Conservation (phyloP, 2,113 vertebrate genomes). For the Colinus virginianus region DNA sequence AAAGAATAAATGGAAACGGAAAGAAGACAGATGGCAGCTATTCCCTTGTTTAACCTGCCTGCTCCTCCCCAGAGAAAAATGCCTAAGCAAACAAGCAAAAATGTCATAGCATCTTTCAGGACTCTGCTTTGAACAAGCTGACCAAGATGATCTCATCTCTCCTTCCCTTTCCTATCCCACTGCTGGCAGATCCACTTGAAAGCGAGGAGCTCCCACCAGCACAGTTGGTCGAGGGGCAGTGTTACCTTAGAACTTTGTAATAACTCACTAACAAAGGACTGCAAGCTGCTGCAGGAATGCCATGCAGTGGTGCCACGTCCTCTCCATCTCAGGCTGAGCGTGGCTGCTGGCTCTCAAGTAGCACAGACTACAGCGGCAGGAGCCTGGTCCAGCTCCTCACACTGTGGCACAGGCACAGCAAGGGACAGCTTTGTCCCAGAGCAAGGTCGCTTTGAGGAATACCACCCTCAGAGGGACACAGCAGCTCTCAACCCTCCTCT, state of each 20-base stretch:
- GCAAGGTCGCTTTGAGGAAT: background rate
- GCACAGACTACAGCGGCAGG: background rate
- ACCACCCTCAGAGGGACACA: background rate
- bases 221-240: background rate
- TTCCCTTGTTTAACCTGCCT: background rate
- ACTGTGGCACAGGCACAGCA: background rate
- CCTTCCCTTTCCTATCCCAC: background rate
- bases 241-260: background rate
- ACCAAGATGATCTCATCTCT: background rate
- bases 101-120: background rate
- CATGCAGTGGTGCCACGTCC: fast-evolving
- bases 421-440: background rate
- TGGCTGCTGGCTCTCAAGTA: background rate
- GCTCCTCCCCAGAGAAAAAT: background rate
- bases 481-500: background rate
- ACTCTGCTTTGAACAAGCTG: background rate
- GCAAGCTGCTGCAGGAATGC: background rate
- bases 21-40: background rate
- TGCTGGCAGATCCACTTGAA: background rate
- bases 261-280: background rate
- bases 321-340: fast-evolving
- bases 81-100: background rate
- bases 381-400: background rate
- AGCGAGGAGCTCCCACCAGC: background rate
- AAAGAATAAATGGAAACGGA: background rate